Evolutionary conservation across 2,888 invertebrate genomes (phyloP), one percentile per base, ranked within the genome.

Genomic region (Julus scanicus): DNA sequence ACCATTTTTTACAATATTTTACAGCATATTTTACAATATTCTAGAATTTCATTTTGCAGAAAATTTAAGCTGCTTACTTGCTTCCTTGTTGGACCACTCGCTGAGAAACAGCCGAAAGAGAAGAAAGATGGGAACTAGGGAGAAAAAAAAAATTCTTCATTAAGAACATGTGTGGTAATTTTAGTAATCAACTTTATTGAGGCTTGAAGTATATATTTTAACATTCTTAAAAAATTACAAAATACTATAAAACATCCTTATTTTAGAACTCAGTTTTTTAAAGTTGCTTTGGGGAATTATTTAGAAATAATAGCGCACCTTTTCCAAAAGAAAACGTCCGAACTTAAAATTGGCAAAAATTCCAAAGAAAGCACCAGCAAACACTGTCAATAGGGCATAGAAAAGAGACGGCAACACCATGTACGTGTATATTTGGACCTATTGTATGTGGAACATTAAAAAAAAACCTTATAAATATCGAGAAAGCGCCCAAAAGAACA

Each of bases 341-440:
- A 93, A 93, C 29, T 93, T 91, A 91, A 94, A 95, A 90, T 94
- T 94, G 1, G 94, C 91, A 90, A 97, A 90, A 0, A 95, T 13
- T 1, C 92, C 92, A 91, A 97, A 95, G 11, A 96, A 89, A 0
- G 93, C 90, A 0, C 94, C 96, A 53, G 94, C 91, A 6, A 96
- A 80, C 0, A 94, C 91, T 0, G 94, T 91, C 0, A 93, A 80
- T 0, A 95, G 17, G 0, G 95, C 92, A 0, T 92, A 89, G 0
- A 94, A 89, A 49, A 95, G 91, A 0, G 94, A 94, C 9, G 91
- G 89, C n/a, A 95, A 91, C 13, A 93, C 93, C n/a, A 95, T 90
- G 92, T 98, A 98, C 0, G 96, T 94, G 63, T 94, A 94, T 92
- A 96, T 94, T 92, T 98, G 97, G 9, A 94, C 53, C 89, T 89